Base-by-base conservation (phyloP, 2,888 invertebrate species). In the Nebria brevicollis region DNA sequence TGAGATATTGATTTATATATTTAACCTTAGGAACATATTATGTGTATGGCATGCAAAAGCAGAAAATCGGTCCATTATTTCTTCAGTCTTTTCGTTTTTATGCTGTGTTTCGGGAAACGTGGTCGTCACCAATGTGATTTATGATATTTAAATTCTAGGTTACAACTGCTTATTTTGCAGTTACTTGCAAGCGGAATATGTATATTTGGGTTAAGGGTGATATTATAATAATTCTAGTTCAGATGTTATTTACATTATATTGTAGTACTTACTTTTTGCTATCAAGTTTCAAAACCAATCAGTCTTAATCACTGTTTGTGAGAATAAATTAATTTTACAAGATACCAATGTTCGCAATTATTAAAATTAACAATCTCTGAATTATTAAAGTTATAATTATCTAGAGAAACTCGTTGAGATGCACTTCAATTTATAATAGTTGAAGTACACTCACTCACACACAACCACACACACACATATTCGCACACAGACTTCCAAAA, bases 41-140 rank as follows among this genome's bases (percentile, higher is more conserved):
- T 54, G 54, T 54, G 54, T 34, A 25, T 70, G 70, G 11, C 26
- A 70, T 11, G 25, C 70, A 70, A 20, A 70, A 70, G 70, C 70
- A 70, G 15, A 70, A 70, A 70, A 70, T 70, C 34, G 70, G 70
- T 70, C 25, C 70, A 70, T 70, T 70, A 70, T 70, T 70, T 26
- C 70, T 26, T 70, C 25, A 68, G 15, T 68, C 8, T 68, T 68
- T 70, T 70, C 34, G 70, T 70, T 70, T 70, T 70, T 26, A 70
- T 25, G 25, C 26, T 54, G 54, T 54, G 54, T 54, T 54, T 70
- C 70, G 15, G 20, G 26, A 26, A 70, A 70, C 70, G 15, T 34
- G 70, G 34, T 70, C 70, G 25, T 11, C 70, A 26, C 34, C 54
- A 54, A 54, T 54, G 54, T 70, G 70, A 70, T 70, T 70, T 70